Base-by-base conservation (phyloP, 2,797 vertebrate genomes). In the Paramormyrops hopkinsi region DNA sequence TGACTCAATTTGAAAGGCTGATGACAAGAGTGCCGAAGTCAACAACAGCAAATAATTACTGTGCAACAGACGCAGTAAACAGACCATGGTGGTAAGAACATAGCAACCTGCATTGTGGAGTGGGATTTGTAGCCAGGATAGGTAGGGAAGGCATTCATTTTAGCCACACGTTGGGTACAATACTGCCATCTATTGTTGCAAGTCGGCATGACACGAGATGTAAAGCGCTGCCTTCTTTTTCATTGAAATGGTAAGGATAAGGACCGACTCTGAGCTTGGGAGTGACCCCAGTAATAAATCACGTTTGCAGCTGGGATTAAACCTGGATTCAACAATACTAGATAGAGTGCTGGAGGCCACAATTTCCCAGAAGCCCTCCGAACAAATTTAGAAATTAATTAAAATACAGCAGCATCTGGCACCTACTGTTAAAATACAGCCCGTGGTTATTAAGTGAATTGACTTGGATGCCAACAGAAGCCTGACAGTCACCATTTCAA, bases 181-280 rank as follows among this genome's bases (percentile, higher is more conserved):
- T 92, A 90, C 93, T 95, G 95, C 94, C 94, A 94, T 93, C 95
- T 95, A 94, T 94, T 91, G 94, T 92, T 90, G 89, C 88, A 37
- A 14, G 8, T 90, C 76, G 53, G n/a, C 53, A 88, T 69, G 54
- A 65, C 33, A 62, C 1, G 19, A 65, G 54, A 17, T n/a, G 17
- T 2, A 56, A 62, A 22, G 37, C 3, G 19, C 51, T 37, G 33
- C 54, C 7, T 46, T 88, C n/a, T 65, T 88, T 65, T 65, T 65
- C 37, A 5, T 11, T n/a, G 86, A 56, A 62, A 62, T 46, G 37
- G 22, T 65, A 46, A n/a, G 90, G 89, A 89, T 90, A 92, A 91
- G 90, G 90, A 90, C 90, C 91, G 91, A 91, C 91, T 92, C 90
- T 88, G 90, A 94, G 91, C 93, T 56, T 84, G 91, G 92, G 93